Conservation (phyloP, 1,140 invertebrate genomes). For the Diplogasteroides magnus region DNA sequence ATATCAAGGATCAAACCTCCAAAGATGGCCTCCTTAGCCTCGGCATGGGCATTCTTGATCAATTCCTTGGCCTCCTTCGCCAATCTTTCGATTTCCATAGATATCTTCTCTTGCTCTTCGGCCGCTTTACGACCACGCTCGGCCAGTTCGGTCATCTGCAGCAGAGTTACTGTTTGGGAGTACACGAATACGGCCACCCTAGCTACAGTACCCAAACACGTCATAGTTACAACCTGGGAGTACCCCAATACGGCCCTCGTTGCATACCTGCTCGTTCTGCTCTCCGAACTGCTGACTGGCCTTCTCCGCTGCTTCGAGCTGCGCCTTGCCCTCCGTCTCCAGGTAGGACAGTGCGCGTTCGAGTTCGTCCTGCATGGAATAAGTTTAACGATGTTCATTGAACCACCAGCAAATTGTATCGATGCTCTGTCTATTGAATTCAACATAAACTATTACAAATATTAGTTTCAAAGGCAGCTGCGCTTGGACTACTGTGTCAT, state of each 20-base stretch:
- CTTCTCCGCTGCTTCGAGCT: constrained; percentile 37
- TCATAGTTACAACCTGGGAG: too few relatives aligned
- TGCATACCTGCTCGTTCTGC: constrained; percentile 31
- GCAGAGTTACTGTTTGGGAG: not conserved
- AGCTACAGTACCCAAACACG: too few relatives aligned
- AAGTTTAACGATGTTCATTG: too few relatives aligned
- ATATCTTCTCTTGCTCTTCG: constrained; percentile 41
- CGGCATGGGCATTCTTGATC: constrained; percentile 42
- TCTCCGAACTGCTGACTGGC: constrained; percentile 52
- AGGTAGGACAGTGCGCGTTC: constrained; percentile 43
- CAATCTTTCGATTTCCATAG: constrained; percentile 36
- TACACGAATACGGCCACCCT: not conserved
- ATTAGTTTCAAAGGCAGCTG: too few relatives aligned
- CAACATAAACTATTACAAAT: too few relatives aligned
- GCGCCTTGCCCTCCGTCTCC: constrained; percentile 43
- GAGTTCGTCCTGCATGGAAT: constrained; percentile 35
- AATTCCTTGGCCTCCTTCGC: constrained; percentile 39
- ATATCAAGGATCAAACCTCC: constrained; percentile 34
- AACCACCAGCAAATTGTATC: too few relatives aligned
- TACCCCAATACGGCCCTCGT: constrained; percentile 1
- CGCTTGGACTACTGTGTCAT: too few relatives aligned
- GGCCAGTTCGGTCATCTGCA: constrained; percentile 29
- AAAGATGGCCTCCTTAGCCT: constrained; percentile 54
- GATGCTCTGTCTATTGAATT: too few relatives aligned
- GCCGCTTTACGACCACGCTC: constrained; percentile 37